phyloP scores from a whole-genome alignment of 2,888 invertebrate genomes.

The Trissolcus japonicus region DNA sequence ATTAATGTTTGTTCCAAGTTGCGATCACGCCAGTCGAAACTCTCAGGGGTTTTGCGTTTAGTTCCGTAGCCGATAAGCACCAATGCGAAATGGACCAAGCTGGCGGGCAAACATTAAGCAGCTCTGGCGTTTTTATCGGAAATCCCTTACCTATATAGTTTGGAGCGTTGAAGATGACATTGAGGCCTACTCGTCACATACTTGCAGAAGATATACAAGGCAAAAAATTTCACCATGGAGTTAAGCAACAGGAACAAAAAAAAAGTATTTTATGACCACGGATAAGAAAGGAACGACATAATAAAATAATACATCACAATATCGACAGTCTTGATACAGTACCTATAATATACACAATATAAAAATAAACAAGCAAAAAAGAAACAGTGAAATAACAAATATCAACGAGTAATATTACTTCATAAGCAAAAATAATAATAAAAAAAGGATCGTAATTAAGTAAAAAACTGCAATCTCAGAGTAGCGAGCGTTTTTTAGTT shows the following conservation, averaged over 20 bases:
- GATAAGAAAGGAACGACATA: conserved; percentile 9
- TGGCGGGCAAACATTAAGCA: conserved; percentile 25
- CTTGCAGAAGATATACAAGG: too few relatives aligned
- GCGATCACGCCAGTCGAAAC: conserved; percentile 25
- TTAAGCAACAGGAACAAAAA: not conserved
- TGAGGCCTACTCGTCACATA: conserved; percentile 47
- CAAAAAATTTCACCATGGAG: not conserved
- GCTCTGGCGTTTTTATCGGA: conserved; percentile 27
- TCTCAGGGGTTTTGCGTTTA: conserved; percentile 43
- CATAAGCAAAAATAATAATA: conserved; percentile 22
- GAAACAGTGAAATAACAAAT: conserved; percentile 28
- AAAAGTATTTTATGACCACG: conserved; percentile 5
- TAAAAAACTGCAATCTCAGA: conserved; percentile 48
- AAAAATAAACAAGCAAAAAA: conserved; percentile 32
- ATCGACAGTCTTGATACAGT: conserved; percentile 54
- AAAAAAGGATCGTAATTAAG: conserved; percentile 19
- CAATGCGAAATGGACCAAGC: conserved; percentile 30
- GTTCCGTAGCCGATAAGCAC: conserved; percentile 38
- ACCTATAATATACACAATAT: conserved; percentile 51
- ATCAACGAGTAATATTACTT: conserved; percentile 57
- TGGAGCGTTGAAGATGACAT: conserved; percentile 25
- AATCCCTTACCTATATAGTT: conserved; percentile 9
- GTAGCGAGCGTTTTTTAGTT: conserved; percentile 38
- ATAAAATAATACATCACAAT: conserved; percentile 47
- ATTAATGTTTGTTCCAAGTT: not conserved